These are phyloP conservation scores for Lumbricus terrestris DNA, from an alignment of 2,888 invertebrate genomes.

Conservation along the genomic window DNA sequence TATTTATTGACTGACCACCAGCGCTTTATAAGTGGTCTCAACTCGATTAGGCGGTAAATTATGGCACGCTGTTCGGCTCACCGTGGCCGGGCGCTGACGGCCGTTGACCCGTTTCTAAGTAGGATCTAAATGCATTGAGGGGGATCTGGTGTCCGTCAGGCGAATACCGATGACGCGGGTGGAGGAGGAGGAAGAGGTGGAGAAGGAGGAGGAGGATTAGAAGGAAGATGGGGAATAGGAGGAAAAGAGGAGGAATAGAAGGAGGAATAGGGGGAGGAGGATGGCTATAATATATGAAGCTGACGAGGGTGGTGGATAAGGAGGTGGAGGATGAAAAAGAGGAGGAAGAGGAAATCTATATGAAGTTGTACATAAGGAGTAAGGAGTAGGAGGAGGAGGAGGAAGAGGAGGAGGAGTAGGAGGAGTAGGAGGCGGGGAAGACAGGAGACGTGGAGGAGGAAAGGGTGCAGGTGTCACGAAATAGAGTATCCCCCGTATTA, in stretches of 20 bases:
- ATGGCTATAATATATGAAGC: too few relatives aligned
- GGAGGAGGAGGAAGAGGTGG: not conserved
- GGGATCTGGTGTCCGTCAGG: not conserved
- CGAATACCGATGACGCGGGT: not conserved
- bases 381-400: too few relatives aligned
- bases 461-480: too few relatives aligned
- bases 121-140: not conserved
- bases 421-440: too few relatives aligned
- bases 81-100: not conserved
- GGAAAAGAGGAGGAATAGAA: not conserved
- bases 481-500: too few relatives aligned
- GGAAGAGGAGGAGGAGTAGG: too few relatives aligned
- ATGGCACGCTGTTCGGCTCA: not conserved
- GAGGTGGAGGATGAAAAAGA: too few relatives aligned
- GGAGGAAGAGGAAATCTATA: too few relatives aligned
- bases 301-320: too few relatives aligned
- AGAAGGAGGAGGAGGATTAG: not conserved
- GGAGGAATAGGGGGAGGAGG: not conserved
- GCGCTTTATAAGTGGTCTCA: conserved; percentile 3
- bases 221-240: not conserved
- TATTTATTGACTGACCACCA: not conserved
- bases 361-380: too few relatives aligned
- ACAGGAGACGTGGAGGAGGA: too few relatives aligned
- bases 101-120: not conserved
- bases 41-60: not conserved